Percentiles rank a stretch among this genome's conserved stretches.
Conservation (phyloP, 2,797 vertebrate species). For the Pelodytes ibericus region DNA sequence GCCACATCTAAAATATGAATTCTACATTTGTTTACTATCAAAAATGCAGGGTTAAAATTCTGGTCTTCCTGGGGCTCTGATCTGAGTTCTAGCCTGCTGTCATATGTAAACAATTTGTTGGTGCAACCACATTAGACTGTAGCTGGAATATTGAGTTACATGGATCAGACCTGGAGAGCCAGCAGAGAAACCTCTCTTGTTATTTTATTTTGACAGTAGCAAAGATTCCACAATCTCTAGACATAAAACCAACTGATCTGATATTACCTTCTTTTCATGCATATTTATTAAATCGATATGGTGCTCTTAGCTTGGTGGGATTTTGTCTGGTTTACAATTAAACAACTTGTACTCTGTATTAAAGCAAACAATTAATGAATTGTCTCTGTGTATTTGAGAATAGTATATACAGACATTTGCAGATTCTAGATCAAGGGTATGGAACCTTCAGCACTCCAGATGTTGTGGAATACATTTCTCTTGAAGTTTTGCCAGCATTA, state of each 20-base stretch:
- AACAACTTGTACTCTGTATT: neutral
- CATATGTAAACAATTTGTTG: slow-evolving; percentile 53
- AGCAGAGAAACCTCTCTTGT: slow-evolving; percentile 14
- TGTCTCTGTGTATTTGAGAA: too few relatives aligned
- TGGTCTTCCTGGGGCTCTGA: neutral
- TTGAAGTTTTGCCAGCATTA: too few relatives aligned
- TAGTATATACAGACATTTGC: too few relatives aligned
- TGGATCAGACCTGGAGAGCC: slow-evolving; percentile 5
- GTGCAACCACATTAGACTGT: slow-evolving; percentile 29
- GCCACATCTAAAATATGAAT: slow-evolving; percentile 27
- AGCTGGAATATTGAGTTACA: slow-evolving; percentile 42
- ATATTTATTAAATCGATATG: slow-evolving; percentile 27
- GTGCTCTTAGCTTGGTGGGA: neutral
- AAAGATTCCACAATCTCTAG: slow-evolving; percentile 19
- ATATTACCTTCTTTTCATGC: slow-evolving; percentile 5
- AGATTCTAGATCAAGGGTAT: too few relatives aligned
- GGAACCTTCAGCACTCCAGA: too few relatives aligned
- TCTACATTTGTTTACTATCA: neutral
- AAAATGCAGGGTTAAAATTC: slow-evolving; percentile 4
- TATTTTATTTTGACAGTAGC: slow-evolving; percentile 39
- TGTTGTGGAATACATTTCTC: too few relatives aligned
- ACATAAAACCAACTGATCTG: slow-evolving; percentile 19
- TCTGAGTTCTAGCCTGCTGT: slow-evolving; percentile 13
- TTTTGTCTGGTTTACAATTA: neutral
- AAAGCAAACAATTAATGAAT: too few relatives aligned